These are phyloP conservation scores for Geotrupes spiniger DNA, from an alignment of 2,888 invertebrate species.

Conservation along the genomic window DNA sequence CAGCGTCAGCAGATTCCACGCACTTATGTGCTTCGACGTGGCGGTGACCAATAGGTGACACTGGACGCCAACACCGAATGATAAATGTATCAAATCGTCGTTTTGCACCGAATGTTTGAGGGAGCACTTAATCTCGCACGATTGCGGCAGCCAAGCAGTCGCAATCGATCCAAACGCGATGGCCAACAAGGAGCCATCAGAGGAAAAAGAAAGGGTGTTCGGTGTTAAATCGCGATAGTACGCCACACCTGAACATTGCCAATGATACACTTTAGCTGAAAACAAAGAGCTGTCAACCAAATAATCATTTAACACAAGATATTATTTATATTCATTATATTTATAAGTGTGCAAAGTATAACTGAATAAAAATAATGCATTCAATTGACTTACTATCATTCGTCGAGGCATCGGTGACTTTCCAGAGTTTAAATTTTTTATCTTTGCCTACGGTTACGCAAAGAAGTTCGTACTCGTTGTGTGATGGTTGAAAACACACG, in stretches of 20 bases:
- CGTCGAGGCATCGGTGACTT: conserved; percentile 56
- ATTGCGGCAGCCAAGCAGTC: conserved; percentile 67
- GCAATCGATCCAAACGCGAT: conserved; percentile 65
- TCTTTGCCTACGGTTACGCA: conserved; percentile 68
- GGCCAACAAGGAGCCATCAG: conserved; percentile 74
- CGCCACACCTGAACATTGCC: conserved; percentile 65
- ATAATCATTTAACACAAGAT: conserved; percentile 13
- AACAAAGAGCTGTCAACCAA: conserved; percentile 26
- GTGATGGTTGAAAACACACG: conserved; percentile 59
- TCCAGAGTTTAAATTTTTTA: conserved; percentile 70
- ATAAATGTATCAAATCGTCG: conserved; percentile 48
- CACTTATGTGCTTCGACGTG: conserved; percentile 59
- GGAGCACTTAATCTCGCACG: conserved; percentile 57
- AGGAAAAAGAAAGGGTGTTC: conserved; percentile 62
- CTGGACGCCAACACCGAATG: conserved; percentile 58
- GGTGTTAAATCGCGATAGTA: conserved; percentile 60
- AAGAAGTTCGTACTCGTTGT: conserved; percentile 47
- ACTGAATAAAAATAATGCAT: too few relatives aligned
- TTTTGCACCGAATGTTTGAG: conserved; percentile 49
- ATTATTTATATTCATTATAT: conserved; percentile 8
- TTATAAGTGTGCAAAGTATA: conserved; percentile 2
- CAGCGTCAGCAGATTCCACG: conserved; percentile 73
- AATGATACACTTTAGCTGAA: conserved; percentile 57
- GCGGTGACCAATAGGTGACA: conserved; percentile 59
- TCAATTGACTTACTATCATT: conserved; percentile 48